Percentiles rank a stretch among this genome's conserved stretches.
phyloP scores from a whole-genome alignment of 2,797 vertebrate species.

The Oophaga sylvatica region DNA sequence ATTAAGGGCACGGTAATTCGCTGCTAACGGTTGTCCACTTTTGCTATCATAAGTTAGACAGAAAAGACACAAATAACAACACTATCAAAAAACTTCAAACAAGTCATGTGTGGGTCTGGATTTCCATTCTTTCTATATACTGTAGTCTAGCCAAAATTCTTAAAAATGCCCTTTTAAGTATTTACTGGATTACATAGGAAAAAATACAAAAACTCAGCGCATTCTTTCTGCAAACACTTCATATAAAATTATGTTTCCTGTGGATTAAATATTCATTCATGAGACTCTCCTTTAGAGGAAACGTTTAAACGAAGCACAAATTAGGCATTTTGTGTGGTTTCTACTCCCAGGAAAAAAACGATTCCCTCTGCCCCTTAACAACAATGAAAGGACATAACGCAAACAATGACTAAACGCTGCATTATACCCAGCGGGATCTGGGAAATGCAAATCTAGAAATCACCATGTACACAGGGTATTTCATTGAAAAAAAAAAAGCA shows the following conservation, averaged over 20 bases:
- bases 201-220: neutral
- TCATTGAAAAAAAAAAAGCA: neutral
- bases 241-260: neutral
- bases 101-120: neutral
- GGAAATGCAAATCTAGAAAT: conserved; percentile 25
- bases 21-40: neutral
- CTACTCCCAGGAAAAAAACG: neutral
- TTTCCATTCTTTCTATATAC: neutral
- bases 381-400: conserved; percentile 17
- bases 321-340: neutral
- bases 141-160: neutral
- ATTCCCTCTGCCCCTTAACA: conserved; percentile 11
- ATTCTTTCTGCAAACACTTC: neutral
- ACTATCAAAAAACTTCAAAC: neutral
- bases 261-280: neutral
- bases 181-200: neutral
- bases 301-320: conserved; percentile 10
- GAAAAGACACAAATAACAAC: neutral
- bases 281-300: neutral
- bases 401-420: conserved; percentile 21
- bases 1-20: neutral
- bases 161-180: neutral
- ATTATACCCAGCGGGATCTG: conserved; percentile 11
- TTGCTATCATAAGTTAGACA: neutral
- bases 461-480: neutral